Conservation (phyloP, 2,113 vertebrate genomes). For the Oenanthe melanoleuca region DNA sequence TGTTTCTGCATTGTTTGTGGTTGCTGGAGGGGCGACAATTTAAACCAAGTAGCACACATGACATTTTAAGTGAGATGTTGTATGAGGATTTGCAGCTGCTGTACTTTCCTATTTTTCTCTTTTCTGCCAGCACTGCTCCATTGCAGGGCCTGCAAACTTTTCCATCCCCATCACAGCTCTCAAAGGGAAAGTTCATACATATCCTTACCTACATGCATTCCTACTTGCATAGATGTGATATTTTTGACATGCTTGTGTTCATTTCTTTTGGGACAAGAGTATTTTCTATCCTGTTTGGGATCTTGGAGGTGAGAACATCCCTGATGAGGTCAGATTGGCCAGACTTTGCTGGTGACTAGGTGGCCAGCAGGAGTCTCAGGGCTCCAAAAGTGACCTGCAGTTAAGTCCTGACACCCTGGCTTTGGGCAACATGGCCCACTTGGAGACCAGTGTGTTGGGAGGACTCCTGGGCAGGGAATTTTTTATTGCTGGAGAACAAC, state of each 20-base stretch:
- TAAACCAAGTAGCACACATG: conserved; percentile 85
- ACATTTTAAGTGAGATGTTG: conserved; percentile 88
- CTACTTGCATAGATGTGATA: neutral
- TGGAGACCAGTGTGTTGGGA: neutral
- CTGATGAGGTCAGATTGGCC: accelerated
- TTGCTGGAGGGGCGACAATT: conserved; percentile 87
- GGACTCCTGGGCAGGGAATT: neutral
- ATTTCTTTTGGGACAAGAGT: neutral
- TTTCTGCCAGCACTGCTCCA: neutral
- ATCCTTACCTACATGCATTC: neutral
- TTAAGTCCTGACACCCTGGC: neutral
- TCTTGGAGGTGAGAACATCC: neutral
- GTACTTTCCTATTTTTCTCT: conserved; percentile 43
- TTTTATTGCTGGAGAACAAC: accelerated
- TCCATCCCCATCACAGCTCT: neutral
- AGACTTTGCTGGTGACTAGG: neutral
- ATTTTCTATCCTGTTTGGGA: neutral
- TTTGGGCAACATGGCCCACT: too few species aligned
- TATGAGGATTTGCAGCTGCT: conserved; percentile 87
- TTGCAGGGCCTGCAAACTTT: neutral
- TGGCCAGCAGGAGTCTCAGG: accelerated
- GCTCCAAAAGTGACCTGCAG: neutral
- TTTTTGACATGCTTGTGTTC: accelerated
- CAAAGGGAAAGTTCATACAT: neutral
- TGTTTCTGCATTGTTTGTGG: conserved; percentile 85